A percentile compares a stretch with the other conserved stretches of the same genome.
Evolutionary conservation across 2,113 vertebrate genomes (phyloP).

Genomic region (Raja brachyura): DNA sequence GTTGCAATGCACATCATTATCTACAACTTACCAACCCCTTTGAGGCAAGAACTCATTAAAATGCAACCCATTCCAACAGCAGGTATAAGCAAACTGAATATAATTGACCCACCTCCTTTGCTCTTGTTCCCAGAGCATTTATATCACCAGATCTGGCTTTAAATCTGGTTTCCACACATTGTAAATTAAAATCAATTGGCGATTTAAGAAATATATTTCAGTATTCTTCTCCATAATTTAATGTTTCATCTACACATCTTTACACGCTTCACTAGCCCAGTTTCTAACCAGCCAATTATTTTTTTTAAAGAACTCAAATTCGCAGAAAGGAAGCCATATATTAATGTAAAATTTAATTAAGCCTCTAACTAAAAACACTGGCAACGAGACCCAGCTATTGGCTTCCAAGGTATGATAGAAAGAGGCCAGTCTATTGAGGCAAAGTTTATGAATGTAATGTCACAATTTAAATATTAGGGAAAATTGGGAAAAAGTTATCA

Average conservation of each 20-base stretch:
- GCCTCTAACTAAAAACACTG: neutral
- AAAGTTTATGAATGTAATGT: neutral
- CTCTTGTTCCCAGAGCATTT: neutral
- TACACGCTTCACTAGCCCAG: neutral
- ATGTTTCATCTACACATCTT: neutral
- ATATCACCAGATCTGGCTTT: neutral
- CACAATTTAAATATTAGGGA: neutral
- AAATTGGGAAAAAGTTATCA: neutral
- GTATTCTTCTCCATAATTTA: neutral
- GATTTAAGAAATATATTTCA: neutral
- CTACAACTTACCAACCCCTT: neutral
- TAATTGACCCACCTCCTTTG: neutral
- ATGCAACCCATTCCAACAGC: neutral
- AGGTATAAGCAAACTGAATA: neutral
- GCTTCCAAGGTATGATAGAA: neutral
- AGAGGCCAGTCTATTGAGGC: neutral
- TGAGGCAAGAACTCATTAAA: neutral
- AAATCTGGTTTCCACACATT: neutral
- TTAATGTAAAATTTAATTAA: conserved; percentile 3
- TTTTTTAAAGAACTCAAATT: neutral
- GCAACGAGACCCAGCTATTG: neutral
- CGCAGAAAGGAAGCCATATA: neutral
- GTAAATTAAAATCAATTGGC: conserved; percentile 25
- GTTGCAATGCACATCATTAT: neutral
- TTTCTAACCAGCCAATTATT: neutral